Conservation (phyloP, 2,797 vertebrate species). For the Enteromius mattozi region DNA sequence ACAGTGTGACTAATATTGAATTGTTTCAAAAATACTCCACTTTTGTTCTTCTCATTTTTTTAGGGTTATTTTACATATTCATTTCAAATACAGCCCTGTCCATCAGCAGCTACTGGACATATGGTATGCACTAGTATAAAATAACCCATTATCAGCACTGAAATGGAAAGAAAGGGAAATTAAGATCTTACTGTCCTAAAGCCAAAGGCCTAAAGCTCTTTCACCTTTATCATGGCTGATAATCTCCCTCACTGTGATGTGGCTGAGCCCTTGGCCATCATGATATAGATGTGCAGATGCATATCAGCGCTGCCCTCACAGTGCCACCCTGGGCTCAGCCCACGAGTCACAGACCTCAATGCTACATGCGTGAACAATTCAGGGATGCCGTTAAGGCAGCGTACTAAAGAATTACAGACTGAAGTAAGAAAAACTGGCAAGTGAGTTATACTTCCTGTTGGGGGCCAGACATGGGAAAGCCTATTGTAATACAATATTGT, state of each 20-base stretch:
- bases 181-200: slow-evolving; percentile 6
- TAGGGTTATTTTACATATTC: background rate
- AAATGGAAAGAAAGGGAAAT: slow-evolving; percentile 14
- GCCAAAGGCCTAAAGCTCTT: slow-evolving; percentile 16
- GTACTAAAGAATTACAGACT: slow-evolving; percentile 1
- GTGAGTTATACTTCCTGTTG: background rate
- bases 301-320: slow-evolving; percentile 18
- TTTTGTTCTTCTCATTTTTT: too few species aligned
- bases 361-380: slow-evolving; percentile 26
- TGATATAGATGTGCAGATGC: slow-evolving; percentile 29
- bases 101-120: background rate
- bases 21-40: too few species aligned
- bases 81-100: background rate
- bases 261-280: slow-evolving; percentile 20
- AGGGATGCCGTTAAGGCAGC: background rate
- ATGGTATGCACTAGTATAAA: background rate
- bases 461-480: background rate
- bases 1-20: background rate
- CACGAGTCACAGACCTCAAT: slow-evolving; percentile 31
- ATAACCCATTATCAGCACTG: background rate
- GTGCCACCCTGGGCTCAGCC: slow-evolving; percentile 32
- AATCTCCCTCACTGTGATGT: slow-evolving; percentile 21
- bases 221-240: slow-evolving; percentile 27
- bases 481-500: slow-evolving; percentile 5
- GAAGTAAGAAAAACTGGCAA: background rate